Conservation (phyloP, 92 coral and sea anemone species). For the Bergia sp. region DNA sequence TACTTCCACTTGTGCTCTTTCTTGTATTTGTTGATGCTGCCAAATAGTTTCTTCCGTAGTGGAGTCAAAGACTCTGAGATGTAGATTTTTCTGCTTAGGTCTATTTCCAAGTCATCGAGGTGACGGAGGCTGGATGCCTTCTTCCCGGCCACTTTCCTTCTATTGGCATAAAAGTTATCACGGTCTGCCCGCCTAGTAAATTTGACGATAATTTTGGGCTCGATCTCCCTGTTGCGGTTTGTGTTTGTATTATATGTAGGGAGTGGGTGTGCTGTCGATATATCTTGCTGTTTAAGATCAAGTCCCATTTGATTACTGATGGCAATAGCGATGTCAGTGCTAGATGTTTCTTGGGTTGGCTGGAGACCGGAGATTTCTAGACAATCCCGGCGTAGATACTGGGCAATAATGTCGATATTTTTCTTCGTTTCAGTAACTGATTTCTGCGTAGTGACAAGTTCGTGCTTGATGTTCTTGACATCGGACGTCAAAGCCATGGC, state of each 20-base stretch:
- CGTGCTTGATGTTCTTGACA: conserved; percentile 3
- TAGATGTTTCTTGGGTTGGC: not conserved
- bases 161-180: conserved; percentile 18
- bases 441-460: not conserved
- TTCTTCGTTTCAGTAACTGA: not conserved
- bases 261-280: not conserved
- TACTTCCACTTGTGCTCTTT: too few species aligned
- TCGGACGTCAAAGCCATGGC: not conserved
- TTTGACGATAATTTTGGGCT: conserved; percentile 9
- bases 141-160: conserved; percentile 9
- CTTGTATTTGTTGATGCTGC: not conserved
- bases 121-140: conserved; percentile 17
- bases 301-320: conserved; percentile 13
- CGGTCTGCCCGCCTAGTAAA: conserved; percentile 24
- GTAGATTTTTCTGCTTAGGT: conserved; percentile 6
- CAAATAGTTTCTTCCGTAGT: conserved; percentile 13
- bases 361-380: not conserved
- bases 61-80: conserved; percentile 20
- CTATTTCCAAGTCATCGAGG: not conserved
- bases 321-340: conserved; percentile 8
- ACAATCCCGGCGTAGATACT: conserved; percentile 6
- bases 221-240: not conserved
- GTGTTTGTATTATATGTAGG: conserved; percentile 14
- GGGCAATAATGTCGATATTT: not conserved
- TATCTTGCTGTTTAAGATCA: not conserved